Evolutionary conservation across 2,113 vertebrate species (phyloP), one percentile per base, ranked within the genome.

Genomic region (Terrapene triunguis): DNA sequence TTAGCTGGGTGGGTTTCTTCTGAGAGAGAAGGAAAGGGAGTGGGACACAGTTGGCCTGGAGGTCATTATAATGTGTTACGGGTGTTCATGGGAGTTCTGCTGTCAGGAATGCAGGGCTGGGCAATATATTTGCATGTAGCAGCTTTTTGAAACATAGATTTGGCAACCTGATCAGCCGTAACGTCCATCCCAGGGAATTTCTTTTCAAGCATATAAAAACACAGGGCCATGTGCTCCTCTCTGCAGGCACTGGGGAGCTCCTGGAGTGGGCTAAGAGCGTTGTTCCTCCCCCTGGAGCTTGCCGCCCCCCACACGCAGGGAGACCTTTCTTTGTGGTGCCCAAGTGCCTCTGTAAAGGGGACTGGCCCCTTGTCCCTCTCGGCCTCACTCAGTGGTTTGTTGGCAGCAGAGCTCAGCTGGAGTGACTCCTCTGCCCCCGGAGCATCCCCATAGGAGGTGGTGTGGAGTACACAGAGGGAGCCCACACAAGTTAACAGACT

Each of bases 21-120:
- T 2, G 12, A 4, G 10, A 55, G 19, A 57, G 16, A 74, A 90
- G 47, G 54, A 51, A 90, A 29, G 55, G 32, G 25, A 57, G 17
- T 16, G 54, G 1, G 24, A 11, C n/a, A 5, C 72, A 2, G 35
- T n/a, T 32, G 8, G 62, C 32, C 32, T 6, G 14, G 6, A 19
- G 12, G 27, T 5, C 72, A 44, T 79, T 1, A 0, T 3, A 59
- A 27, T 1, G 4, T 6, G 6, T 22, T 24, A 17, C 5, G 82
- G 55, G n/a, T 53, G 4, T 57, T 29, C 35, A 12, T 47, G 1
- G 0, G 6, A 27, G 19, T 16, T 82, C 19, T 82, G 35, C 80
- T 55, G 10, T 72, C 65, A 19, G 32, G 62, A n/a, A 38, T 4
- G 0, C 38, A 38, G 88, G 38, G n/a, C 47, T 91, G 38, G 5